Evolutionary conservation across 2,888 invertebrate genomes (phyloP).

Genomic region (Chrysina gloriosa): DNA sequence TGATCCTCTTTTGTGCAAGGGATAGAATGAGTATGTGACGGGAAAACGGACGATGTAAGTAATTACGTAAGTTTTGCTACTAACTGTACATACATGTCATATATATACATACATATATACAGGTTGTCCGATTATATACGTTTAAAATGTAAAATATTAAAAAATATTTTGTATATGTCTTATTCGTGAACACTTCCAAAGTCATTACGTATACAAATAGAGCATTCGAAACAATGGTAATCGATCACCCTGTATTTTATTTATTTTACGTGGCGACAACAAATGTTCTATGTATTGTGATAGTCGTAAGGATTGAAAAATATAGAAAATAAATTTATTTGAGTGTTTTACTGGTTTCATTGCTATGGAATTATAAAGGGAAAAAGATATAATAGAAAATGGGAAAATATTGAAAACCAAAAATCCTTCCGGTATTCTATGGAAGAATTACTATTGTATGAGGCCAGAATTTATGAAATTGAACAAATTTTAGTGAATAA

Average conservation of each 20-base stretch:
- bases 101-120: conserved; percentile 42
- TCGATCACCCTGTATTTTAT: conserved; percentile 49
- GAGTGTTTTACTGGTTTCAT: conserved; percentile 31
- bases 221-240: neutral
- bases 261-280: conserved; percentile 48
- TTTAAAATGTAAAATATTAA: conserved; percentile 10
- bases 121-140: conserved; percentile 15
- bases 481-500: too few relatives aligned
- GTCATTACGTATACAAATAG: neutral
- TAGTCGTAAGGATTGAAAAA: conserved; percentile 48
- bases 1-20: conserved; percentile 1
- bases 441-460: too few relatives aligned
- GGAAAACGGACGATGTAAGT: conserved; percentile 26
- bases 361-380: too few relatives aligned
- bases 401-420: too few relatives aligned
- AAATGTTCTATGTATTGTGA: conserved; percentile 52
- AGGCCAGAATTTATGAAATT: too few relatives aligned
- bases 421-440: too few relatives aligned
- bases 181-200: neutral
- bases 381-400: too few relatives aligned
- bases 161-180: conserved; percentile 22
- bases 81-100: conserved; percentile 58
- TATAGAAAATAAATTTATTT: conserved; percentile 42
- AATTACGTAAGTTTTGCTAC: conserved; percentile 58
- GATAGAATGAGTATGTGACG: neutral